Conservation (phyloP, 53 echinoderm and acorn worm genomes). For the Paracentrotus lividus region DNA sequence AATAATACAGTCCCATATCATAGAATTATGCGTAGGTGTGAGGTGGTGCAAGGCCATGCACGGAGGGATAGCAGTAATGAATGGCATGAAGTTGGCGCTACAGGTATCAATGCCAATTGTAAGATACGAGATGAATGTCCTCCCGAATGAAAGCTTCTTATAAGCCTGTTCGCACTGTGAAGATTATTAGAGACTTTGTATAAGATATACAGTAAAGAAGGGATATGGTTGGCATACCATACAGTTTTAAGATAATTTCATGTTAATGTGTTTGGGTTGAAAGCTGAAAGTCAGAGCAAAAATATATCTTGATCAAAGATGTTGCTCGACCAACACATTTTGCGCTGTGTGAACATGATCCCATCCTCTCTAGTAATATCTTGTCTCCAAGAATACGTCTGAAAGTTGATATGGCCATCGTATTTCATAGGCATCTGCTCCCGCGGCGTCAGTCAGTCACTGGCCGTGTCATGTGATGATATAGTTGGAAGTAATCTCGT, state of each 20-base stretch:
- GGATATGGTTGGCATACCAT: background rate
- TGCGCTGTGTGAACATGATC: background rate
- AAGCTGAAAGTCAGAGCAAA: background rate
- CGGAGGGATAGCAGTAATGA: background rate
- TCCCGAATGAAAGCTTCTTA: background rate
- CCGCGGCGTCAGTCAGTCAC: background rate
- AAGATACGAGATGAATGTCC: constrained; percentile 13
- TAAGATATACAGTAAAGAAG: background rate
- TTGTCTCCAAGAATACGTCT: constrained; percentile 14
- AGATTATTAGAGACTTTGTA: background rate
- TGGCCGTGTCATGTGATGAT: background rate
- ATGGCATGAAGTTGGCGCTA: background rate
- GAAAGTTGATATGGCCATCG: constrained; percentile 10
- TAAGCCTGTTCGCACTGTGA: background rate
- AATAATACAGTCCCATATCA: background rate
- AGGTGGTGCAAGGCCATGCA: background rate
- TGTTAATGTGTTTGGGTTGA: background rate
- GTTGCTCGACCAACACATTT: background rate
- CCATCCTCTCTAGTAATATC: constrained; percentile 16
- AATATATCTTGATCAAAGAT: background rate
- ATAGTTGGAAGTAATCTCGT: background rate
- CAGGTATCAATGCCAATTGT: constrained; percentile 11
- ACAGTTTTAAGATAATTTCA: background rate
- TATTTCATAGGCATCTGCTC: constrained; percentile 38
- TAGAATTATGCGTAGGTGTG: background rate